Conservation (phyloP, 1,140 invertebrate genomes). For the Cydia splendana region DNA sequence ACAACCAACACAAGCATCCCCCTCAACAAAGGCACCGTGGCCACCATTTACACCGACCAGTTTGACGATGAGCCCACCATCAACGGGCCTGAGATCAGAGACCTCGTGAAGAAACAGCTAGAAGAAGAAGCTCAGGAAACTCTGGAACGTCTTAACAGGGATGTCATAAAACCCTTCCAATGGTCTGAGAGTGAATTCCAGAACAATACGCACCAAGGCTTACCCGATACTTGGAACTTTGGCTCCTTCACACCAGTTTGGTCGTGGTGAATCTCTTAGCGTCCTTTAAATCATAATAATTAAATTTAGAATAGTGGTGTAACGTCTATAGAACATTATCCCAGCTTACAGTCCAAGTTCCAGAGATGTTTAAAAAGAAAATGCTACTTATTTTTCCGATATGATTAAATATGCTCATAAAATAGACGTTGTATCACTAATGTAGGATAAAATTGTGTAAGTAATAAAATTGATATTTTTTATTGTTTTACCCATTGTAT, state of each 20-base stretch:
- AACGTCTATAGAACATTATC: neutral
- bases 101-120: slow-evolving; percentile 64
- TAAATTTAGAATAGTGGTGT: neutral
- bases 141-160: slow-evolving; percentile 62
- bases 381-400: neutral
- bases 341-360: neutral
- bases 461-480: slow-evolving; percentile 21
- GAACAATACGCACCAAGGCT: slow-evolving; percentile 56
- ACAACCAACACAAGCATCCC: slow-evolving; percentile 39
- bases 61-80: slow-evolving; percentile 66
- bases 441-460: slow-evolving; percentile 7
- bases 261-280: slow-evolving; percentile 71
- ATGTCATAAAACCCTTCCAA: slow-evolving; percentile 68
- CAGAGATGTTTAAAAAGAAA: neutral
- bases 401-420: neutral
- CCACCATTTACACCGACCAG: slow-evolving; percentile 66
- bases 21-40: slow-evolving; percentile 70
- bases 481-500: slow-evolving; percentile 32
- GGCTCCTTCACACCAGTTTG: slow-evolving; percentile 64
- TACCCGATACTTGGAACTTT: slow-evolving; percentile 75
- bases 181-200: slow-evolving; percentile 73
- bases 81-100: slow-evolving; percentile 60
- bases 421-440: neutral
- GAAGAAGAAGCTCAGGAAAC: slow-evolving; percentile 66
- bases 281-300: slow-evolving; percentile 37